Percentiles rank a stretch among this genome's conserved stretches.
Evolutionary conservation across 2,113 vertebrate genomes (phyloP).

Genomic region (Pygoscelis antarcticus): DNA sequence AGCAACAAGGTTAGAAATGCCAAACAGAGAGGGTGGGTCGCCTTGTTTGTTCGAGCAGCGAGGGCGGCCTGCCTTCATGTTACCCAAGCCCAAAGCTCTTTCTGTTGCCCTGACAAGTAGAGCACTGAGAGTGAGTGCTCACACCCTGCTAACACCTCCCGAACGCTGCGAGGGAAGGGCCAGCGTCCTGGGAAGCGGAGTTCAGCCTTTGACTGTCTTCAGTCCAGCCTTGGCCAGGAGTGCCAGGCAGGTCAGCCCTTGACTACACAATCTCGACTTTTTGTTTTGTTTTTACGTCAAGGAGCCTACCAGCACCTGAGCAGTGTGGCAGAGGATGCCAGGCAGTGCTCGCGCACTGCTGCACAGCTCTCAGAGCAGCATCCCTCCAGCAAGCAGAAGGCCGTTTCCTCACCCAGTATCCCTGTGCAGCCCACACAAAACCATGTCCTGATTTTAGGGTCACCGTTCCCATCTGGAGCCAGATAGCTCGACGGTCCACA

Average conservation of each 20-base stretch:
- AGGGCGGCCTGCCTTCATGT: background rate
- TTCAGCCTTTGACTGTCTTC: background rate
- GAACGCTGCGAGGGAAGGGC: fast-evolving
- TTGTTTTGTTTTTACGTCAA: background rate
- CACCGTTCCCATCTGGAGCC: background rate
- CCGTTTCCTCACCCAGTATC: background rate
- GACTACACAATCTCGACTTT: background rate
- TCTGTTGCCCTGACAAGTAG: background rate
- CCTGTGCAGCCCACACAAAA: background rate
- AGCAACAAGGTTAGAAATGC: background rate
- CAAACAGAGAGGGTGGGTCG: background rate
- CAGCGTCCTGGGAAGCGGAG: fast-evolving
- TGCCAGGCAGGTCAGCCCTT: background rate
- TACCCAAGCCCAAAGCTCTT: background rate
- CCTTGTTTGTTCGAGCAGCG: background rate
- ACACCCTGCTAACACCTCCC: background rate
- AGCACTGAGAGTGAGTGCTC: background rate
- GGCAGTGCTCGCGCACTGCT: fast-evolving
- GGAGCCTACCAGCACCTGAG: background rate
- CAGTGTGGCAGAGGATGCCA: background rate
- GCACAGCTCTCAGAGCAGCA: background rate
- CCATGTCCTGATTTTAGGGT: background rate
- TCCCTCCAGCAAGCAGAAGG: background rate
- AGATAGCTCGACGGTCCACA: fast-evolving
- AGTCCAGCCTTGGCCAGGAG: background rate